Percentiles rank a stretch among this genome's conserved stretches.
Evolutionary conservation across 2,797 vertebrate species (phyloP).

Genomic region (Crocidura indochinensis): DNA sequence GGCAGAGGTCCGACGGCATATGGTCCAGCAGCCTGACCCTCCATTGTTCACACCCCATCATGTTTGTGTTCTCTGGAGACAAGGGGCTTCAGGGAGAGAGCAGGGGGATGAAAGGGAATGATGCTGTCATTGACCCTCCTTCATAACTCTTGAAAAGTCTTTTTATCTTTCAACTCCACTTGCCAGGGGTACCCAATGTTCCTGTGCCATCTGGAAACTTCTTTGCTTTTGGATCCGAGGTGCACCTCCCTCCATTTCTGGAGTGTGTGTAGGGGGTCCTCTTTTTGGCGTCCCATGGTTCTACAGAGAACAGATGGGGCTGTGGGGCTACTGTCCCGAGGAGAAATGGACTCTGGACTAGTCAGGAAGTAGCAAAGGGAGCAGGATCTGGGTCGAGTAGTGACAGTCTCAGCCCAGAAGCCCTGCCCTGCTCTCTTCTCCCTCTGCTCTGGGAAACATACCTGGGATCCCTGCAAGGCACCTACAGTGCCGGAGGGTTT

Average conservation of each 20-base stretch:
- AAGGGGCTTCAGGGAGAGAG: neutral
- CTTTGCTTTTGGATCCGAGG: constrained; percentile 24
- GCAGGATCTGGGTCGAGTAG: neutral
- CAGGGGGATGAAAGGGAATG: neutral
- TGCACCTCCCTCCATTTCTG: neutral
- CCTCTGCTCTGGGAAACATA: no score
- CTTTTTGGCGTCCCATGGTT: neutral
- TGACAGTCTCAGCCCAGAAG: neutral
- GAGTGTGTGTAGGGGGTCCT: neutral
- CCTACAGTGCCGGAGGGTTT: neutral
- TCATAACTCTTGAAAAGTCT: neutral
- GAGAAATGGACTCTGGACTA: neutral
- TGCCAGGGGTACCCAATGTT: neutral
- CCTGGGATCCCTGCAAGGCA: no score
- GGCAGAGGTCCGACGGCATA: accelerated
- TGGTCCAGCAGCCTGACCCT: accelerated
- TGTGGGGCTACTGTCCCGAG: neutral
- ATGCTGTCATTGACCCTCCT: neutral
- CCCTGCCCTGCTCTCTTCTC: no score
- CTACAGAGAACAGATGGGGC: neutral
- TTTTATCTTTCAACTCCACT: constrained; percentile 27
- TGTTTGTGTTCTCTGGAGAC: neutral
- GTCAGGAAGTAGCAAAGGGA: no score
- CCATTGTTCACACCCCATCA: neutral
- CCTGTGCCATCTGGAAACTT: neutral